phyloP scores from a whole-genome alignment of 1,140 invertebrate species.

The Galendromus occidentalis region DNA sequence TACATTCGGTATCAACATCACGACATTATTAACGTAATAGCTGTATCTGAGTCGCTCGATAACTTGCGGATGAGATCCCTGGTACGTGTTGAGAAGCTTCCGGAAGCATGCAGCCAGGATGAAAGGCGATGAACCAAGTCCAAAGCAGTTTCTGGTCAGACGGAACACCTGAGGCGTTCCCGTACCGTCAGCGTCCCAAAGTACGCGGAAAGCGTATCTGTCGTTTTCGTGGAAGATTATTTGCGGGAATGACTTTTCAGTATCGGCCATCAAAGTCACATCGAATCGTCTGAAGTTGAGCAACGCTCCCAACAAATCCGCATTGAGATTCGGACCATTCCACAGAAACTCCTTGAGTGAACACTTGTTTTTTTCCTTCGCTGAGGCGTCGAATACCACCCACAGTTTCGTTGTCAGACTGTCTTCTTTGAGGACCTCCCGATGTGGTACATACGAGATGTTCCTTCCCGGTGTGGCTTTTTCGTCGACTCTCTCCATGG shows the following conservation, averaged over 20 bases:
- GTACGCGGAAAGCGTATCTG: neutral
- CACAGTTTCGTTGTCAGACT: slow-evolving; percentile 20
- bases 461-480: too few relatives aligned
- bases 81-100: too few relatives aligned
- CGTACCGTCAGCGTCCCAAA: neutral
- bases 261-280: slow-evolving; percentile 3
- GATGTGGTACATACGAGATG: slow-evolving; percentile 20
- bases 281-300: slow-evolving; percentile 9
- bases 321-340: neutral
- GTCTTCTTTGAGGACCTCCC: slow-evolving; percentile 19
- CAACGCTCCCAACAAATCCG: slow-evolving; percentile 7
- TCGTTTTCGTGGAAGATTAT: slow-evolving; percentile 6
- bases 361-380: neutral
- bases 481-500: too few relatives aligned
- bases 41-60: too few relatives aligned
- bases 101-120: too few relatives aligned
- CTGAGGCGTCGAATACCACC: slow-evolving; percentile 20
- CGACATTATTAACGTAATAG: too few relatives aligned
- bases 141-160: too few relatives aligned
- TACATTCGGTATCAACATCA: too few relatives aligned
- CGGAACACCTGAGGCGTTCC: too few relatives aligned
- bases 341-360: slow-evolving; percentile 11
- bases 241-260: slow-evolving; percentile 1
- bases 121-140: too few relatives aligned
- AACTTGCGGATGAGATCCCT: too few relatives aligned